These are phyloP conservation scores for Corynorhinus townsendii DNA, from an alignment of 2,113 vertebrate genomes.

Conservation along the genomic window DNA sequence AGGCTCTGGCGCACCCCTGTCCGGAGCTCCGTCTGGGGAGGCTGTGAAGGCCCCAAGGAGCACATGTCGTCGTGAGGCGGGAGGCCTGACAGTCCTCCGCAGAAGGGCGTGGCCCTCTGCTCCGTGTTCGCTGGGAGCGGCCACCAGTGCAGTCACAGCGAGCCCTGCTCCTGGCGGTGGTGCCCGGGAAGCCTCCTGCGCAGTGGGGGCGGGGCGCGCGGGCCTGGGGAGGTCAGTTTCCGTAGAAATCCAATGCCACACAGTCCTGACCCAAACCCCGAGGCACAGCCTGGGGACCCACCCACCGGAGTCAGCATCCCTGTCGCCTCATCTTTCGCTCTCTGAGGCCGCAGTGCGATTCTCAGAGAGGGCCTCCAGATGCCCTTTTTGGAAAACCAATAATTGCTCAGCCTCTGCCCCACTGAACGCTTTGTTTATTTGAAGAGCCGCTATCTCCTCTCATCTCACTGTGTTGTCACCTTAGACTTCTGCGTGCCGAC, in stretches of 20 bases:
- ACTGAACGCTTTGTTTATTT: constrained; percentile 6
- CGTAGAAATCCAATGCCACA: background rate
- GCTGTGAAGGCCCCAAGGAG: background rate
- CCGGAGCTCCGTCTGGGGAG: background rate
- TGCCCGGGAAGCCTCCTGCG: background rate
- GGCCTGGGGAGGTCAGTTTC: background rate
- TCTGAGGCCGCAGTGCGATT: background rate
- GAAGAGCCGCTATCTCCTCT: background rate
- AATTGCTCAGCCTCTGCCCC: background rate
- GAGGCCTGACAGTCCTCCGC: too few relatives aligned
- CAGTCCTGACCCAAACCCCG: background rate
- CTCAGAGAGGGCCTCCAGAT: background rate
- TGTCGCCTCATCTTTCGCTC: background rate
- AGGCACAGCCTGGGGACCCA: accelerated
- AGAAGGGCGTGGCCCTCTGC: too few relatives aligned
- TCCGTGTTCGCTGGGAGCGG: background rate
- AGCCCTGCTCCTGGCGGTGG: too few relatives aligned
- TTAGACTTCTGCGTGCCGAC: background rate
- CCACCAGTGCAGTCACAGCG: background rate
- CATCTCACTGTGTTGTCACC: background rate
- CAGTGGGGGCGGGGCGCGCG: background rate
- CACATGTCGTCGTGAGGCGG: background rate
- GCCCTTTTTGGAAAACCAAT: background rate
- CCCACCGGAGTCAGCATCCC: background rate
- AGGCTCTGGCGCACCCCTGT: background rate